Conservation (phyloP, 2,113 vertebrate species). For the Prunella fulvescens region DNA sequence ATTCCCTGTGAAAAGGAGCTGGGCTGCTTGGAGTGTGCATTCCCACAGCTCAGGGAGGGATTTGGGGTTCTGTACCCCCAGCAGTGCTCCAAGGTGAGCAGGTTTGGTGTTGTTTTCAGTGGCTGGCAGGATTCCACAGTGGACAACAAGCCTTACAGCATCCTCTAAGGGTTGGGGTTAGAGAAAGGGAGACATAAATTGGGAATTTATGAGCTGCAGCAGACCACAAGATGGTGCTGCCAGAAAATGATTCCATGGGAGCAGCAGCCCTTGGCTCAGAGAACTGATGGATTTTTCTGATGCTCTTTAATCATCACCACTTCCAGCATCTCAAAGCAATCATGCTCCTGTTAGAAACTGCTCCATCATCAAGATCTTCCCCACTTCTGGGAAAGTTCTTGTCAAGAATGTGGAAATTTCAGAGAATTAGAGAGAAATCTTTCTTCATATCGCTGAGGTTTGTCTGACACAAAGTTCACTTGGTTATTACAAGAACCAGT, state of each 20-base stretch:
- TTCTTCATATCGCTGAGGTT: accelerated
- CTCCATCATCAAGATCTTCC: not conserved
- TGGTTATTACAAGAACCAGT: not conserved
- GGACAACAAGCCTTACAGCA: too few species aligned
- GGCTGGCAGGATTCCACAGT: not conserved
- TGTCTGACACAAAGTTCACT: not conserved
- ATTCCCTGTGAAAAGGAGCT: not conserved
- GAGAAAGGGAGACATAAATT: not conserved
- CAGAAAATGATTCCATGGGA: not conserved
- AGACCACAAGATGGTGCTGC: slow-evolving; percentile 55
- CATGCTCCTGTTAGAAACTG: not conserved
- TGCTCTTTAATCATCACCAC: not conserved
- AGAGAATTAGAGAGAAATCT: not conserved
- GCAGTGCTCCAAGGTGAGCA: not conserved
- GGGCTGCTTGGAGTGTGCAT: not conserved
- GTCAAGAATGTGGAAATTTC: not conserved
- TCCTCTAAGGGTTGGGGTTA: not conserved
- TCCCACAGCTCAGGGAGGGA: not conserved
- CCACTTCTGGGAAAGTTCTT: not conserved
- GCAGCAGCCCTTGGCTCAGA: too few species aligned
- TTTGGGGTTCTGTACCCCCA: not conserved
- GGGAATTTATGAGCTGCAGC: not conserved
- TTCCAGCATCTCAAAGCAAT: not conserved
- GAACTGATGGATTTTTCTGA: not conserved
- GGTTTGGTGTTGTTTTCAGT: not conserved